Percentiles rank a stretch among this genome's conserved stretches.
Conservation (phyloP, 37 sponge, comb jelly and placozoan species). For the Beroe forskalii region DNA sequence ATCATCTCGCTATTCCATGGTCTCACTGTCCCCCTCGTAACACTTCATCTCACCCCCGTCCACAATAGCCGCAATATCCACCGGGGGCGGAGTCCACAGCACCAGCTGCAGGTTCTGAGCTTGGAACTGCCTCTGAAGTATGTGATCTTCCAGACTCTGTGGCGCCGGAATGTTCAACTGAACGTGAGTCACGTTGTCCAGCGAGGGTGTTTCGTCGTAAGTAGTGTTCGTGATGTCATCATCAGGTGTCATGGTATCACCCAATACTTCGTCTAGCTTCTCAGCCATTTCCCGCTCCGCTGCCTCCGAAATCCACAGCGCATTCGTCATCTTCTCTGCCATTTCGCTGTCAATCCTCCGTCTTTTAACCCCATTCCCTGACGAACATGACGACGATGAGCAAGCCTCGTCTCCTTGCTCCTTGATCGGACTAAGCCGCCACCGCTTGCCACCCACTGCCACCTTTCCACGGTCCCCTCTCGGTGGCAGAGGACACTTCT, state of each 20-base stretch:
- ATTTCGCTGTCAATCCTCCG: constrained; percentile 50
- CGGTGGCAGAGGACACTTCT: neutral
- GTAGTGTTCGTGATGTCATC: neutral
- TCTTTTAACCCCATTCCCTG: neutral
- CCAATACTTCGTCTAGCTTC: neutral
- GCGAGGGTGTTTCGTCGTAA: neutral
- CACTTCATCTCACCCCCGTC: neutral
- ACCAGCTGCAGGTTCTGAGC: constrained; percentile 12
- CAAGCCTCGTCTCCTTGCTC: neutral
- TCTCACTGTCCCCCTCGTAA: neutral
- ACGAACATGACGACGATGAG: neutral
- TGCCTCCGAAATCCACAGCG: constrained; percentile 23
- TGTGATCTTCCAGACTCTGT: neutral
- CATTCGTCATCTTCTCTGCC: constrained; percentile 15
- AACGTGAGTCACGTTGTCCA: neutral
- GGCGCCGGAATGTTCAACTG: neutral
- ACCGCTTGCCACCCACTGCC: neutral
- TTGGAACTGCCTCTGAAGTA: neutral
- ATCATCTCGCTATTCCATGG: neutral
- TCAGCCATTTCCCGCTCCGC: neutral
- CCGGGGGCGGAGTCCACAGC: constrained; percentile 8
- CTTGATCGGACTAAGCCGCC: constrained; percentile 1
- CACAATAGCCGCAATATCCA: neutral
- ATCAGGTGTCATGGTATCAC: neutral
- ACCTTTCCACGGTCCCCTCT: neutral